Evolutionary conservation across 2,797 vertebrate genomes (phyloP).

Genomic region (Esox lucius): DNA sequence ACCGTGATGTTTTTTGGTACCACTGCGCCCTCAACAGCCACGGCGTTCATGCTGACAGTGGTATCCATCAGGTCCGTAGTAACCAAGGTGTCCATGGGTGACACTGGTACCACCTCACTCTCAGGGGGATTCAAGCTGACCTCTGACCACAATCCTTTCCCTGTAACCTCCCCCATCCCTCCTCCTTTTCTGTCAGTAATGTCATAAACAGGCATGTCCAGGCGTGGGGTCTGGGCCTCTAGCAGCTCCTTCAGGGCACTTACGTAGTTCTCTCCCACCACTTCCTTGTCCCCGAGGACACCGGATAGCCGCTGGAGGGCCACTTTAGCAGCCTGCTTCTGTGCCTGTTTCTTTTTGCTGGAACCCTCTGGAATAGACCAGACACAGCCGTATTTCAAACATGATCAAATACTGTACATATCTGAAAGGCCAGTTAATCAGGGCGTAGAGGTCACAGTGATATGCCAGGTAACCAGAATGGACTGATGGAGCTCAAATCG

Average conservation of each 20-base stretch:
- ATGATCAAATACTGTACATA: background rate
- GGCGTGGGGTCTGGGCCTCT: slow-evolving; percentile 17
- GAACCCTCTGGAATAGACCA: slow-evolving; percentile 35
- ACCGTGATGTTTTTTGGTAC: background rate
- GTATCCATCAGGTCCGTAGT: background rate
- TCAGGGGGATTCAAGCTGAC: background rate
- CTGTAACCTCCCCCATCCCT: background rate
- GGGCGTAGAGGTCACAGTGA: too few relatives aligned
- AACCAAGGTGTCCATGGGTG: background rate
- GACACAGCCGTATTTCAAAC: background rate
- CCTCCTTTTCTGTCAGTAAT: background rate
- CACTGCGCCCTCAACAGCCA: background rate
- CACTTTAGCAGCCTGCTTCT: slow-evolving; percentile 52
- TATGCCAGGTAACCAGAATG: too few relatives aligned
- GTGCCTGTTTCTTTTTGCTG: slow-evolving; percentile 44
- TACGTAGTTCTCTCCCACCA: slow-evolving; percentile 39
- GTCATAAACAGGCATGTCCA: slow-evolving; percentile 26
- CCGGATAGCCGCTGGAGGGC: slow-evolving; percentile 41
- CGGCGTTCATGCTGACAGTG: background rate
- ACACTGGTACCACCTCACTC: background rate
- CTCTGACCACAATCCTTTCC: background rate
- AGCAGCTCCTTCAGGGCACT: slow-evolving; percentile 47
- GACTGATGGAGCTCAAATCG: too few relatives aligned
- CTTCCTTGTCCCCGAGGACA: slow-evolving; percentile 23
- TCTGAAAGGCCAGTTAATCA: background rate